Base-by-base conservation (phyloP, 2,888 invertebrate species). In the Hipparchia sbordonii region DNA sequence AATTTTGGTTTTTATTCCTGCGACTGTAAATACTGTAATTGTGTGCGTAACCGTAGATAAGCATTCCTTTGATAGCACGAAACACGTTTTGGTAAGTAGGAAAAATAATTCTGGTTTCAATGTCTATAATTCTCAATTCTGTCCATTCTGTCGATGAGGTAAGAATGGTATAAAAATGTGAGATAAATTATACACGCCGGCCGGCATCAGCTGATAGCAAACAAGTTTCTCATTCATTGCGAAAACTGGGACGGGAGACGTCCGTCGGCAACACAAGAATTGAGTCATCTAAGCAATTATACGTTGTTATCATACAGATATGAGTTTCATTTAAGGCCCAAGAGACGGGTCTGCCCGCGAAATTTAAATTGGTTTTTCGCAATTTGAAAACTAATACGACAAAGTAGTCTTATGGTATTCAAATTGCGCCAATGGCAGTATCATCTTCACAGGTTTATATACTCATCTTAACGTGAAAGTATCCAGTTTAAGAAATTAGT, bases 181-280 rank as follows among this genome's bases (percentile, higher is more conserved):
- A 77, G 76, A 73, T 79, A 82, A 88, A 86, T 84, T 86, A 89
- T 90, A 87, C 90, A 88, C 87, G 82, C 86, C 86, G 73, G 74
- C 79, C 81, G 79, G 79, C 81, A 89, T 92, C 92, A 92, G 93
- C 92, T 93, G 93, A 91, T 89, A 82, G 76, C 76, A 84, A 87
- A 91, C 89, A 79, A 80, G 89, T 90, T 88, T 77, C 73, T 77
- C 79, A 80, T 81, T 81, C 79, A 81, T 80, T 46, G 73, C 75
- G 69, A 65, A 65, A 70, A 60, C 68, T 61, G 63, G 67, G 59
- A 71, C 61, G 72, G 68, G 12, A 67, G 70, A 57, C 52, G 73
- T 54, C 60, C 52, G 73, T 54, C 60, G 59, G 57, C 56, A 51
- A 63, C 51, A 61, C 59, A 48, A 59, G 59, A 46, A 63, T 70